Percentiles rank a stretch among this genome's conserved stretches.
Conservation (phyloP, 2,888 invertebrate species). For the Athripsodes cinereus region DNA sequence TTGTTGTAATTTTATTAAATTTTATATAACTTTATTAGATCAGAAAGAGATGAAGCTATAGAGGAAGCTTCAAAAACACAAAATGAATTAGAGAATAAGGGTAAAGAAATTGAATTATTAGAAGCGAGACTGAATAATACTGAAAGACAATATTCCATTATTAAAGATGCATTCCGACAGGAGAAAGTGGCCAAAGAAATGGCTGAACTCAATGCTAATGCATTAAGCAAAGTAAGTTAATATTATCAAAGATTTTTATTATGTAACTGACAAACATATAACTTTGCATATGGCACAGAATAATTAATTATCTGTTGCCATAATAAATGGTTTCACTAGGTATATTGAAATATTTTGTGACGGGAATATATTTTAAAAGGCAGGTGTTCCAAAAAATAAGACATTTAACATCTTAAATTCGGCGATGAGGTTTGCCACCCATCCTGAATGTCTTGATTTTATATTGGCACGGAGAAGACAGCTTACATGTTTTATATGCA, state of each 20-base stretch:
- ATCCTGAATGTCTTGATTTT: no score
- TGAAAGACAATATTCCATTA: slow-evolving; percentile 18
- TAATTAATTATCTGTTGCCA: no score
- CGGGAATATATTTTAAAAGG: no score
- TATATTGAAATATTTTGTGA: no score
- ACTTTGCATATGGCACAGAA: no score
- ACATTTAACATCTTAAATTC: no score
- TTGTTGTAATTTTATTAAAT: neutral
- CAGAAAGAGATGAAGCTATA: slow-evolving; percentile 19
- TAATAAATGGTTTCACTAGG: no score
- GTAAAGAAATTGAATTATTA: slow-evolving; percentile 19
- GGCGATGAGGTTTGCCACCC: no score
- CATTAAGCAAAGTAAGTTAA: slow-evolving; percentile 17
- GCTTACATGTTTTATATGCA: no score
- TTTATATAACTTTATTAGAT: slow-evolving; percentile 5
- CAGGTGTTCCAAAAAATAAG: no score
- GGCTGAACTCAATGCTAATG: slow-evolving; percentile 21
- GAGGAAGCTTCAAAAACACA: slow-evolving; percentile 18
- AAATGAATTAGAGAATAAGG: slow-evolving; percentile 16
- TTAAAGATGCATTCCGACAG: slow-evolving; percentile 21
- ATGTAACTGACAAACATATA: no score
- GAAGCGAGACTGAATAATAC: slow-evolving; percentile 13
- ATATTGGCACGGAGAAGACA: no score
- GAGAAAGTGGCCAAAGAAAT: slow-evolving; percentile 25
- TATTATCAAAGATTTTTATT: neutral